phyloP scores from a whole-genome alignment of 1,140 invertebrate genomes.

The Eurosta solidaginis region DNA sequence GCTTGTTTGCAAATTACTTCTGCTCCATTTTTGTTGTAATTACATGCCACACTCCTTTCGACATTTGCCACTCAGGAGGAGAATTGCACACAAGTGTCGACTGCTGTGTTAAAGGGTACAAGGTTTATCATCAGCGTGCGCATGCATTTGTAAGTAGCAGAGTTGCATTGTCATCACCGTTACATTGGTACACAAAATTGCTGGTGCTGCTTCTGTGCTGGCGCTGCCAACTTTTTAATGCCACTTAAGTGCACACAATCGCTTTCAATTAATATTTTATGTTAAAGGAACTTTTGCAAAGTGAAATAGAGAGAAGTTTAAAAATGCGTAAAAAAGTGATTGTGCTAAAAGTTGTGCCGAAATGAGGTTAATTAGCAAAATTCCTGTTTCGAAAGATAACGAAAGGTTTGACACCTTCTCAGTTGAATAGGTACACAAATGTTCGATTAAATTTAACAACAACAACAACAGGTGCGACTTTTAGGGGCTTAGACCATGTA shows the following conservation, averaged over 20 bases:
- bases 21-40: neutral
- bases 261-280: slow-evolving; percentile 17
- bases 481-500: too few relatives aligned
- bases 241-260: slow-evolving; percentile 18
- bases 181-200: too few relatives aligned
- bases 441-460: too few relatives aligned
- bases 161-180: neutral
- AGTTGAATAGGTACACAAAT: too few relatives aligned
- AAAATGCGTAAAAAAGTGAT: neutral
- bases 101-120: too few relatives aligned
- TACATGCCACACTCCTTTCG: neutral
- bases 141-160: too few relatives aligned
- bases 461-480: too few relatives aligned
- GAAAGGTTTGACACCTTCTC: too few relatives aligned
- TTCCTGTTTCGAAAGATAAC: too few relatives aligned
- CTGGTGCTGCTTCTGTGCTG: too few relatives aligned
- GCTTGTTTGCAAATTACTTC: slow-evolving; percentile 17
- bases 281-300: neutral
- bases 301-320: neutral
- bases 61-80: neutral
- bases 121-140: too few relatives aligned
- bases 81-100: neutral
- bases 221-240: slow-evolving; percentile 14
- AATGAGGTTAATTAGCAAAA: neutral
- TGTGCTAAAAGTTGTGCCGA: neutral